A percentile compares a stretch with the other conserved stretches of the same genome.
Evolutionary conservation across 2,888 invertebrate genomes (phyloP).

Genomic region (Chrysomela aeneicollis): DNA sequence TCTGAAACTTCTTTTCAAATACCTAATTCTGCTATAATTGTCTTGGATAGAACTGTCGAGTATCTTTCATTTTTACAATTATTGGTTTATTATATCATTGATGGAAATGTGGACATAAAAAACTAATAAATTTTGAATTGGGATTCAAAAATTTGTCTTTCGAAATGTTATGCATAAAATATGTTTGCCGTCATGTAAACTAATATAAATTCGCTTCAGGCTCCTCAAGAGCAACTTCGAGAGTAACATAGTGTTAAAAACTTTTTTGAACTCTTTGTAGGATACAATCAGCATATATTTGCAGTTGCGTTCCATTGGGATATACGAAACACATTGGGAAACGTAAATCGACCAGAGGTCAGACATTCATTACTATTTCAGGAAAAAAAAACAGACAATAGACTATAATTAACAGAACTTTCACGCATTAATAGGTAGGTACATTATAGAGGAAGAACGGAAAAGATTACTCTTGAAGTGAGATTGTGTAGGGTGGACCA

Average conservation of each 20-base stretch:
- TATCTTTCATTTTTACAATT: too few species aligned
- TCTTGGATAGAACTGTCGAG: too few species aligned
- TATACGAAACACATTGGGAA: neutral
- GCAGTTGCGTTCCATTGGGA: neutral
- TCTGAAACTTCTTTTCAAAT: too few species aligned
- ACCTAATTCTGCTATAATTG: too few species aligned
- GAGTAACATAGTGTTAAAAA: slow-evolving; percentile 3
- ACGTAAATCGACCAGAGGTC: neutral
- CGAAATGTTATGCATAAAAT: neutral
- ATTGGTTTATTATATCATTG: too few species aligned
- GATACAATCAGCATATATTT: slow-evolving; percentile 7
- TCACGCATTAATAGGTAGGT: neutral
- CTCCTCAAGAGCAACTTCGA: neutral
- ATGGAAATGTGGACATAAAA: too few species aligned
- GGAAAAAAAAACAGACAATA: neutral
- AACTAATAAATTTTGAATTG: too few species aligned
- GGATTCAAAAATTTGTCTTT: too few species aligned
- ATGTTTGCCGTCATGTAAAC: neutral
- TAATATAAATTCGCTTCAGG: neutral
- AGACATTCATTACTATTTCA: neutral
- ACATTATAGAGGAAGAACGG: too few species aligned
- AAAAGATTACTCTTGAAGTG: too few species aligned
- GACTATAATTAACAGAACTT: neutral
- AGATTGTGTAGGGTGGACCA: too few species aligned
- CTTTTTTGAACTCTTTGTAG: neutral